Evolutionary conservation across 2,797 vertebrate species (phyloP).

Genomic region (Paedocypris micromegethes): DNA sequence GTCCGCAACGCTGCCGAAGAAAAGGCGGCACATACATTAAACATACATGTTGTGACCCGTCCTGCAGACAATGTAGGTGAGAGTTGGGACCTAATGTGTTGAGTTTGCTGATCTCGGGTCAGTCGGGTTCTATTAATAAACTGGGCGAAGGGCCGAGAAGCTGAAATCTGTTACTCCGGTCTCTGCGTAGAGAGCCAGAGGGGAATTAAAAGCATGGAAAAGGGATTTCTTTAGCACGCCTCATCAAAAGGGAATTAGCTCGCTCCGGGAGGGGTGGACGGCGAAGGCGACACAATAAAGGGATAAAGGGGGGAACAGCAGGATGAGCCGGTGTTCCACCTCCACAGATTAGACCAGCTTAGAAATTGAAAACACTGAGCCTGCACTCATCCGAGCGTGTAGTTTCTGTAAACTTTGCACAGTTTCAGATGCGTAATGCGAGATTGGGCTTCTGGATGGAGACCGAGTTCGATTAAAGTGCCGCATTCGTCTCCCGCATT

Average conservation of each 20-base stretch:
- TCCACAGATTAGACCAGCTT: slow-evolving; percentile 36
- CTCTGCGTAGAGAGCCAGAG: slow-evolving; percentile 80
- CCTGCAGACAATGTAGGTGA: slow-evolving; percentile 16
- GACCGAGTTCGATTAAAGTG: no score
- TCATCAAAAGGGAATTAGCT: slow-evolving; percentile 81
- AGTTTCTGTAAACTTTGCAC: slow-evolving; percentile 27
- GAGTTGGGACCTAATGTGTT: slow-evolving; percentile 22
- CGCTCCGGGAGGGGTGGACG: slow-evolving; percentile 66
- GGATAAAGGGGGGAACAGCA: slow-evolving; percentile 37
- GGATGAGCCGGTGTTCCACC: slow-evolving; percentile 41
- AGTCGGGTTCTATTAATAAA: slow-evolving; percentile 69
- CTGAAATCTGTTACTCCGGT: slow-evolving; percentile 82
- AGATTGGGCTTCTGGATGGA: neutral
- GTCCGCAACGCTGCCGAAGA: slow-evolving; percentile 37
- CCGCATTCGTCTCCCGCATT: no score
- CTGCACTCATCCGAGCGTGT: slow-evolving; percentile 25
- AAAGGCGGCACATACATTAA: slow-evolving; percentile 18
- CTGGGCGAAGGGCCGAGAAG: slow-evolving; percentile 68
- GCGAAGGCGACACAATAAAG: slow-evolving; percentile 64
- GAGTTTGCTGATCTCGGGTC: slow-evolving; percentile 52
- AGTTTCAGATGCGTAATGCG: slow-evolving; percentile 1
- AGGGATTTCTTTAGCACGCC: slow-evolving; percentile 89
- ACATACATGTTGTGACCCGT: slow-evolving; percentile 14
- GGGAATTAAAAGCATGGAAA: slow-evolving; percentile 77
- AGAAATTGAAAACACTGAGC: slow-evolving; percentile 30